phyloP scores from a whole-genome alignment of 2,888 invertebrate genomes.

The Leptarthrus brevirostris region DNA sequence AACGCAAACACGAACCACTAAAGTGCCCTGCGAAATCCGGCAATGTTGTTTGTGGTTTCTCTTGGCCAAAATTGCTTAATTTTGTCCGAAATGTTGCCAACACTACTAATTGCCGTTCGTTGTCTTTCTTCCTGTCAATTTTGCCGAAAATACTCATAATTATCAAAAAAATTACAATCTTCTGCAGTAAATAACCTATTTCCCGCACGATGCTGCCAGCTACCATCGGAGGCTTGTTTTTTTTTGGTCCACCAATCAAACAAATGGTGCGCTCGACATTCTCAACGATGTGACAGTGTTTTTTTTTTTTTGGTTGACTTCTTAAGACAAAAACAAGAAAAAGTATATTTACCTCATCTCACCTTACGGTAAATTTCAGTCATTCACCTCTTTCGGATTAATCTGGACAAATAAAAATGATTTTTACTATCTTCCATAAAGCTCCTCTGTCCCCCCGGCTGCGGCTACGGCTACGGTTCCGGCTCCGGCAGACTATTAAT shows the following conservation, averaged over 20 bases:
- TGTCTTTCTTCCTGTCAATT: background rate
- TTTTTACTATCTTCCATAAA: slow-evolving; percentile 20
- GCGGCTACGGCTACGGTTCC: too few species aligned
- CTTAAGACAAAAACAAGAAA: slow-evolving; percentile 24
- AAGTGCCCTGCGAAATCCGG: too few species aligned
- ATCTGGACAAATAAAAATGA: background rate
- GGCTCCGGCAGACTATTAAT: background rate
- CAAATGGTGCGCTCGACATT: slow-evolving; percentile 7
- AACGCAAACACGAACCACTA: too few species aligned
- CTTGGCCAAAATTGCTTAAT: too few species aligned
- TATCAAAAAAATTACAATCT: background rate
- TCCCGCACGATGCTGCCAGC: background rate
- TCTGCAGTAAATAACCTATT: background rate
- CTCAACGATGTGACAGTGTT: slow-evolving; percentile 18
- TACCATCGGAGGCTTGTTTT: background rate
- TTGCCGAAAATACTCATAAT: background rate
- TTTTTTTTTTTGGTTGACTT: too few species aligned
- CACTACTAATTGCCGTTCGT: too few species aligned
- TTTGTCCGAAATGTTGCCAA: too few species aligned
- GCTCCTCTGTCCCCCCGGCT: slow-evolving; percentile 33
- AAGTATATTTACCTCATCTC: too few species aligned
- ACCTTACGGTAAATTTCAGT: slow-evolving; percentile 38
- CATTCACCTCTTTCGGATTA: slow-evolving; percentile 32
- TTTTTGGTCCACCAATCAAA: background rate
- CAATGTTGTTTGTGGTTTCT: too few species aligned